Evolutionary conservation across 2,888 invertebrate species (phyloP).

Genomic region (Cheilosia vernalis): DNA sequence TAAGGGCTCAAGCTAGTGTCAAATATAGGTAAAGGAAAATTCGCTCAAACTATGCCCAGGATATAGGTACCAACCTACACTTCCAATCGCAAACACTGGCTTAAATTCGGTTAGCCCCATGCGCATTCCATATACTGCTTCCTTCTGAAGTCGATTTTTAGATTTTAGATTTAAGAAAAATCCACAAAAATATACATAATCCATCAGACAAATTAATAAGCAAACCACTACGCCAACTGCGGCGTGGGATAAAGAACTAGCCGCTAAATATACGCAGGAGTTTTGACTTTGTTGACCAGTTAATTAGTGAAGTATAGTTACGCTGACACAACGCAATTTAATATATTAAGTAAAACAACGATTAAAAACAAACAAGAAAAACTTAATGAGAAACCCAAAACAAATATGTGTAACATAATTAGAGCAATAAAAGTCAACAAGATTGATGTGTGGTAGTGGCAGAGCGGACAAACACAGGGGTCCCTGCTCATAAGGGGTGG

Average conservation of each 20-base stretch:
- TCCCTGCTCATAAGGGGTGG: constrained; percentile 17
- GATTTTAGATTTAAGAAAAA: too few species aligned
- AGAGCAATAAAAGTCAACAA: constrained; percentile 54
- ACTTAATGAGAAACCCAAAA: constrained; percentile 47
- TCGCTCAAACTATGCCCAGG: too few species aligned
- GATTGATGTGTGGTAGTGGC: constrained; percentile 37
- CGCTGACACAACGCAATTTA: constrained; percentile 21
- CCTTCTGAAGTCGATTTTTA: too few species aligned
- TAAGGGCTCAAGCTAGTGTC: too few species aligned
- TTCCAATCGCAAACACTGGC: too few species aligned
- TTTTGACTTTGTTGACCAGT: constrained; percentile 14
- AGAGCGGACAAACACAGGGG: neutral
- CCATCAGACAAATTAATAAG: too few species aligned
- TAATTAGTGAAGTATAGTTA: constrained; percentile 33
- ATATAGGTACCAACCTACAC: too few species aligned
- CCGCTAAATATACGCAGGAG: neutral
- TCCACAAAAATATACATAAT: too few species aligned
- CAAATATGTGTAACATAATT: constrained; percentile 55
- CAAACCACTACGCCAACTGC: neutral
- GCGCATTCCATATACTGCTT: too few species aligned
- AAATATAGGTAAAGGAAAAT: too few species aligned
- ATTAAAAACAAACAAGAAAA: constrained; percentile 51
- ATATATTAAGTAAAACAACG: constrained; percentile 25
- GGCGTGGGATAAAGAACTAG: neutral
- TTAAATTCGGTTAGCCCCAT: too few species aligned